phyloP scores from a whole-genome alignment of 2,113 vertebrate species.

The Etheostoma spectabile region DNA sequence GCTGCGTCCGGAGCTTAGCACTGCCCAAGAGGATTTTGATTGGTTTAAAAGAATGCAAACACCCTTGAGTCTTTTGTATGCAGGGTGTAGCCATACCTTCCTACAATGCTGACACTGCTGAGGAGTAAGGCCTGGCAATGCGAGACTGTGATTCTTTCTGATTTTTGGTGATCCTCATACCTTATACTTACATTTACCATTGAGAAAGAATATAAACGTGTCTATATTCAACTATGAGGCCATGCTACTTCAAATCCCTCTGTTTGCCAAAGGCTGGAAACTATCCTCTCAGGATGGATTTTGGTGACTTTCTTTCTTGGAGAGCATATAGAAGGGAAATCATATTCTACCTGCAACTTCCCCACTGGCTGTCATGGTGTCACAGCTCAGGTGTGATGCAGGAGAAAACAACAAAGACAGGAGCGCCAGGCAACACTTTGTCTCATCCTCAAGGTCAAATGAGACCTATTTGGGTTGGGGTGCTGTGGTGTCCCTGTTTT shows the following conservation, averaged over 20 bases:
- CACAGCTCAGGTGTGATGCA: conserved; percentile 10
- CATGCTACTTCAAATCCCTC: background rate
- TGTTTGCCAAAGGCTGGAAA: background rate
- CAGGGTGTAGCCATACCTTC: no score
- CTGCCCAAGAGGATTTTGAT: no score
- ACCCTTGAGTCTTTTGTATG: no score
- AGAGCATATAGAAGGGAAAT: background rate
- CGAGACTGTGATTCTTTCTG: background rate
- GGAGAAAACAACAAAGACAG: conserved; percentile 7
- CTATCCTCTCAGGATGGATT: background rate
- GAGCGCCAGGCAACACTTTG: conserved; percentile 5
- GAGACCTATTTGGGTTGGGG: conserved; percentile 31
- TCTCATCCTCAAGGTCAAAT: conserved; percentile 74
- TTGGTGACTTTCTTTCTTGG: background rate
- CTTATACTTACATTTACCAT: no score
- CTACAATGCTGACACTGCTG: no score
- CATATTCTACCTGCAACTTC: background rate
- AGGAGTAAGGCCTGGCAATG: no score
- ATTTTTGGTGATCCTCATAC: no score
- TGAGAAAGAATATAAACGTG: background rate
- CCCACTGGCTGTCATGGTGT: background rate
- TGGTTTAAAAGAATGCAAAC: no score
- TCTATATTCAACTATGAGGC: no score
- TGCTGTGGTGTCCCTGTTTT: conserved; percentile 30
- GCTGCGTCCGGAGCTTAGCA: no score